Base-by-base conservation (phyloP, 1,140 invertebrate species). In the Mizuhopecten yessoensis region DNA sequence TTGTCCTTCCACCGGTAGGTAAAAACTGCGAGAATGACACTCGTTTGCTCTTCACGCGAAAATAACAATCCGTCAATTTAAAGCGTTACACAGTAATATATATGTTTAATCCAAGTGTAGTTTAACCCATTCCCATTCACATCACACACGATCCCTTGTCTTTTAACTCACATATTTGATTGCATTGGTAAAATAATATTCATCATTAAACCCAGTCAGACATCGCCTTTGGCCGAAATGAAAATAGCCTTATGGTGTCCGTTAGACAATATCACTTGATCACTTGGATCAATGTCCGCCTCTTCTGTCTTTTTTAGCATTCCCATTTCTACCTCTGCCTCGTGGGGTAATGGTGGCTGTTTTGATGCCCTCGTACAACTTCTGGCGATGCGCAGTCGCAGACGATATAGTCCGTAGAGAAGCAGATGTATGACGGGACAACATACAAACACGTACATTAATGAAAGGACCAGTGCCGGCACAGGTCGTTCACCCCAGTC, bases 401-500 rank as follows among this genome's bases (percentile, higher is more conserved):
- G 87, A 89, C 89, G 88, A 87, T 92, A 87, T 23, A 90, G 33
- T 57, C 91, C 91, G 87, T 89, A 92, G 11, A 92, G 9, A 11
- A 90, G 36, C 33, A 92, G 75, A 90, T 89, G 75, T 0, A 88
- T 34, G 33, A 92, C n/a, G 13, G 91, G 91, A 23, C 89, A 90
- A 1, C 87, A 89, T 39, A 92, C 33, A 87, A 92, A 90, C 49
- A 90, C 39, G 34, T 86, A 92, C 5, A 39, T n/a, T 49, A 92
- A 34, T n/a, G 91, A 87, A n/a, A 90, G 34, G 0, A 39, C 20
- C 33, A 86, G 17, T 13, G 91, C 15, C 87, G 86, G 87, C 23
- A 75, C 75, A 17, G 91, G 89, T 10, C 90, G 90, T 86, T 90
- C 36, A 75, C 57, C n/a, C 91, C 91, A 92, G 34, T 92, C 86